Evolutionary conservation across 2,888 invertebrate species (phyloP).

Genomic region (Euzetes globulus): DNA sequence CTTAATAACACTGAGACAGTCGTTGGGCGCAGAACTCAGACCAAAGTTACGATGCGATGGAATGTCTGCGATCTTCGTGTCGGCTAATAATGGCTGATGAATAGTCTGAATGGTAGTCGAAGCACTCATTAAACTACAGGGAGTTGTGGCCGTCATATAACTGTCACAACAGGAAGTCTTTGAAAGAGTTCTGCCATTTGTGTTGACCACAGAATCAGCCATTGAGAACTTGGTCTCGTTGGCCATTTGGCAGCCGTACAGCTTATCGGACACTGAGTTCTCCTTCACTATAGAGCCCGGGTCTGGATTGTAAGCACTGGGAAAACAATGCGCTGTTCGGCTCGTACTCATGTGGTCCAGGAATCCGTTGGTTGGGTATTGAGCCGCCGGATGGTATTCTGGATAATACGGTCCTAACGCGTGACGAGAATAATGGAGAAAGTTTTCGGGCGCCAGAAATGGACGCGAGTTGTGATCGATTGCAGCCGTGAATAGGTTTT

Average conservation of each 20-base stretch:
- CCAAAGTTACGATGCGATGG: conserved; percentile 40
- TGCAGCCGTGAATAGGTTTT: conserved; percentile 40
- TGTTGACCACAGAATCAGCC: background rate
- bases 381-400: conserved; percentile 52
- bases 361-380: conserved; percentile 48
- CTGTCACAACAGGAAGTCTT: conserved; percentile 41
- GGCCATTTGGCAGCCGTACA: conserved; percentile 38
- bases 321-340: conserved; percentile 49
- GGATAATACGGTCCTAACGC: conserved; percentile 67
- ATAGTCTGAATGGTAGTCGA: conserved; percentile 39
- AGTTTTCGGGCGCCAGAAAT: conserved; percentile 70
- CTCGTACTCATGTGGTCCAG: conserved; percentile 58
- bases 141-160: conserved; percentile 34
- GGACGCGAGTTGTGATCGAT: conserved; percentile 50
- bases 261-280: conserved; percentile 32
- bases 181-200: conserved; percentile 26
- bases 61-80: conserved; percentile 37
- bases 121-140: conserved; percentile 39
- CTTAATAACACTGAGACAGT: conserved; percentile 39
- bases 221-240: conserved; percentile 50
- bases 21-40: conserved; percentile 34
- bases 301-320: conserved; percentile 17
- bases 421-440: conserved; percentile 75
- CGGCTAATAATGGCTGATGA: conserved; percentile 43
- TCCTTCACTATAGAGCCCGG: conserved; percentile 1